Evolutionary conservation across 1,140 invertebrate genomes (phyloP).

Genomic region (Drosophila arizonae): DNA sequence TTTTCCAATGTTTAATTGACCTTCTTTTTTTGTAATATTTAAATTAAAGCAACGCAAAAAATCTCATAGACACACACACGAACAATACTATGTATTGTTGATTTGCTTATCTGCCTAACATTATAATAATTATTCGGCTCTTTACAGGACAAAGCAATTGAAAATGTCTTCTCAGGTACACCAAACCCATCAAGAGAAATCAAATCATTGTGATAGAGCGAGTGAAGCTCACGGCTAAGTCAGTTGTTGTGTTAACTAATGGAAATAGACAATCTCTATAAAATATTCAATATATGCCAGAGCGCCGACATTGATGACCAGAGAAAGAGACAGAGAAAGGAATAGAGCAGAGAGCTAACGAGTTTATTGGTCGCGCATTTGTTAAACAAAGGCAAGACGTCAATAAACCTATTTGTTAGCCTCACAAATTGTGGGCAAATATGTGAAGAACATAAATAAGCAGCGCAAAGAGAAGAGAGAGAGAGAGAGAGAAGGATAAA

Average conservation of each 20-base stretch:
- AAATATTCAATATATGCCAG: constrained; percentile 44
- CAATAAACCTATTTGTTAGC: constrained; percentile 58
- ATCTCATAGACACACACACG: no score
- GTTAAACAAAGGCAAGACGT: constrained; percentile 61
- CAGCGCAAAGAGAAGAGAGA: neutral
- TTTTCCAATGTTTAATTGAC: no score
- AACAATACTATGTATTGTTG: no score
- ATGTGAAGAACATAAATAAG: constrained; percentile 75
- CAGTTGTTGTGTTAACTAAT: constrained; percentile 2
- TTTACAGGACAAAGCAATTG: no score
- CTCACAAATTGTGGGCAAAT: constrained; percentile 73
- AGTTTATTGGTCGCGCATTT: constrained; percentile 55
- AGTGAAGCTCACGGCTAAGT: neutral
- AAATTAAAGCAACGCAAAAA: no score
- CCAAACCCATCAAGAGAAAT: neutral
- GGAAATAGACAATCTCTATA: constrained; percentile 25
- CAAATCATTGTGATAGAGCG: no score
- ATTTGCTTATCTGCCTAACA: no score
- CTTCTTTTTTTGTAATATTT: no score
- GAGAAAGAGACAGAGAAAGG: neutral
- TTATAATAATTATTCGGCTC: no score
- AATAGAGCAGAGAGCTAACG: constrained; percentile 21
- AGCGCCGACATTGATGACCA: constrained; percentile 30
- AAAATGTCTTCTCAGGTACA: neutral
- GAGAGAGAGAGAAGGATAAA: neutral